Base-by-base conservation (phyloP, 2,113 vertebrate species). In the Indicator indicator region DNA sequence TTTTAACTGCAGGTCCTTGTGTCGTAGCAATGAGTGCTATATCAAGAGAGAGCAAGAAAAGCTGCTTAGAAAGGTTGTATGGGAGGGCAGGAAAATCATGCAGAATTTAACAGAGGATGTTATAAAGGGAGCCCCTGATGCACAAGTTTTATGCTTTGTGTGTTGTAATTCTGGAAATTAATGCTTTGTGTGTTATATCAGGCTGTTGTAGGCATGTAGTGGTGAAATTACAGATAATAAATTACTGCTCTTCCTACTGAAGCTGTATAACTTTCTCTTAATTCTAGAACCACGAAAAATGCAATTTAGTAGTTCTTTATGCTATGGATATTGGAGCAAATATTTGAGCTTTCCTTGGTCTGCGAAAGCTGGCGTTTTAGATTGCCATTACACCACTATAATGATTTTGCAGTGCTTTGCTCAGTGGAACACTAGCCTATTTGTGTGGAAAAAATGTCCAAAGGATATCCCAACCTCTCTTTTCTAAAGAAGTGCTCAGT, bases 401-500 rank as follows among this genome's bases (percentile, higher is more conserved):
- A 87, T 84, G 50, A 13, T 65, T 95, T 93, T 94, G 63, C 88
- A 70, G 65, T 70, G 72, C 83, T 93, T 93, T 96, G 58, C 90
- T 95, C 77, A 44, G 70, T 83, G 59, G 79, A 93, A 93, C 88
- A 58, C 3, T 36, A 68, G 50, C 48, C 52, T 90, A 0, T 81
- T 94, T 89, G 89, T 73, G 62, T 83, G 63, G 68, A 44, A 60
- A 54, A 90, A 64, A 36, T 2, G 23, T 96, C 92, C 90, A 77
- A 74, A 95, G 77, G 72, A 79, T 86, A 85, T 73, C 60, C 75
- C 40, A 54, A 76, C 83, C 87, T 89, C 70, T 92, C 33, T 83
- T 95, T 73, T 92, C 75, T 83, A 21, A 76, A 82, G 89, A 96
- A 88, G 56, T 85, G 86, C 88, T 97, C 60, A 56, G 21, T 87